Percentiles rank a stretch among this genome's conserved stretches.
Evolutionary conservation across 1,140 invertebrate genomes (phyloP).

Genomic region (Scaptomyza montana): DNA sequence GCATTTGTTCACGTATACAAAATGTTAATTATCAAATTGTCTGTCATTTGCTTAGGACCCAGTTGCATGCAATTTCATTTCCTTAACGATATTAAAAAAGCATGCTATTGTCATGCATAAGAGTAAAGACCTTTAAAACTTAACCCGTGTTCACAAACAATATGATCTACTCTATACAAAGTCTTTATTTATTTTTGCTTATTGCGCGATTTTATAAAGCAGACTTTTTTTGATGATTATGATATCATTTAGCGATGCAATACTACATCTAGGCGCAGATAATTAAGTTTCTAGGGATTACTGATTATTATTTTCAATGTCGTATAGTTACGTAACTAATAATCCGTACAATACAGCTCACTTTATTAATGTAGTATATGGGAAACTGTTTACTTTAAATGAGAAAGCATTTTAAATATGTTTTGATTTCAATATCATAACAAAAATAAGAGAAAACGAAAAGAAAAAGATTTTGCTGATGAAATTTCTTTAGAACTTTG

Average conservation of each 20-base stretch:
- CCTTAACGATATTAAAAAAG: neutral
- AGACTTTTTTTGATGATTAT: neutral
- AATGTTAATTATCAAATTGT: slow-evolving; percentile 19
- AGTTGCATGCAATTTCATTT: slow-evolving; percentile 9
- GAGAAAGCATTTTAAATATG: neutral
- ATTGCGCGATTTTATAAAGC: neutral
- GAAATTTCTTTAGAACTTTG: slow-evolving; percentile 56
- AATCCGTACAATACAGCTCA: neutral
- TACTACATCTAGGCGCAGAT: neutral
- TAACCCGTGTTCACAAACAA: neutral
- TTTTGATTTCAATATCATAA: too few relatives aligned
- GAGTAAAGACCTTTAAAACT: too few relatives aligned
- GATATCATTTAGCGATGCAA: neutral
- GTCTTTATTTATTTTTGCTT: neutral
- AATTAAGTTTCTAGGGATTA: slow-evolving; percentile 22
- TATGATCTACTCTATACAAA: neutral
- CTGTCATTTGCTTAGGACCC: neutral
- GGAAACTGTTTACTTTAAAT: slow-evolving; percentile 9
- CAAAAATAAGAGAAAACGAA: neutral
- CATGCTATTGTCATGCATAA: neutral
- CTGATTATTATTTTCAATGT: slow-evolving; percentile 11
- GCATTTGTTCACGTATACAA: too few relatives aligned
- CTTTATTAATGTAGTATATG: too few relatives aligned
- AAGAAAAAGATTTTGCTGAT: slow-evolving; percentile 44
- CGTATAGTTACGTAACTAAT: neutral